phyloP scores from a whole-genome alignment of 2,113 vertebrate species.

The Stegostoma tigrinum region DNA sequence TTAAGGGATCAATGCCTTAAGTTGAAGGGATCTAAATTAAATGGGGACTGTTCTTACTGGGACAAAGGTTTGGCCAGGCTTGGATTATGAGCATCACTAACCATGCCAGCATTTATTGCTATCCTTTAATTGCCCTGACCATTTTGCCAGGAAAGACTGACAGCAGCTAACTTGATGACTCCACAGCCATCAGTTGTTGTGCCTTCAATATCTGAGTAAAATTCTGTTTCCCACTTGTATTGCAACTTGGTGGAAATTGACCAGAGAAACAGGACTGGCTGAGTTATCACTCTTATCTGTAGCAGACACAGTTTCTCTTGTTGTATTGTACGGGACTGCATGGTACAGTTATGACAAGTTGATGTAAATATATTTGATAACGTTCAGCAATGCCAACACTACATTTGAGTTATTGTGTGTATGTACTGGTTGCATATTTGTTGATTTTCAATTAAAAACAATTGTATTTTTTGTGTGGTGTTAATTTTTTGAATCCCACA shows the following conservation, averaged over 20 bases:
- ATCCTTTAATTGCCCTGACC: not conserved
- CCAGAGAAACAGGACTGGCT: not conserved
- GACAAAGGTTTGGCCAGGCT: not conserved
- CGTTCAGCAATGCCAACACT: not conserved
- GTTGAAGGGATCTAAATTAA: not conserved
- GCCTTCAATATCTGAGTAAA: not conserved
- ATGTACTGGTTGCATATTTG: constrained; percentile 26
- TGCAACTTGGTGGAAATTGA: not conserved
- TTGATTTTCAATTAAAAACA: constrained; percentile 29
- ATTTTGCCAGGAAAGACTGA: not conserved
- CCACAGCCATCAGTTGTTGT: not conserved
- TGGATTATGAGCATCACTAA: too few relatives aligned
- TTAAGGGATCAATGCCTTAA: not conserved
- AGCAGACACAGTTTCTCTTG: not conserved
- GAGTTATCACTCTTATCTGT: not conserved
- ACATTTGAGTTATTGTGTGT: constrained; percentile 1
- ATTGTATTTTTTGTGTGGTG: not conserved
- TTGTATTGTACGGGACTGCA: not conserved
- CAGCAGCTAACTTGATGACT: not conserved
- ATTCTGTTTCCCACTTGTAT: not conserved
- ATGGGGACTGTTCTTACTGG: not conserved
- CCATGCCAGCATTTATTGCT: too few relatives aligned
- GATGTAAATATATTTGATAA: constrained; percentile 30
- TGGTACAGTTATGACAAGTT: not conserved
- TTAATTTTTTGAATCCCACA: not conserved